phyloP scores from a whole-genome alignment of 92 coral and sea anemone genomes.

The Pocillopora grandis region DNA sequence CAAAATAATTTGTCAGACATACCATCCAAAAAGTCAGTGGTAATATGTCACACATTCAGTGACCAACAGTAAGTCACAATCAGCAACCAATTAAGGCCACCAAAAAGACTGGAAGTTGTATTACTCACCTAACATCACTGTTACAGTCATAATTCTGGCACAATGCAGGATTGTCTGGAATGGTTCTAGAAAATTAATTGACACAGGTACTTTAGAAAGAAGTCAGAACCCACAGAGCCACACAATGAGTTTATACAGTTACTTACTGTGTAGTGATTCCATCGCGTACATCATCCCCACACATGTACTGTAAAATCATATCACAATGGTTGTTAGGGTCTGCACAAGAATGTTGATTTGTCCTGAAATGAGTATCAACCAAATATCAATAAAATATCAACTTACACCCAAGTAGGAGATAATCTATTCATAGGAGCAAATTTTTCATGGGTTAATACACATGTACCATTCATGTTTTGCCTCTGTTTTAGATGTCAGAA shows the following conservation, averaged over 20 bases:
- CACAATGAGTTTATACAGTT: neutral
- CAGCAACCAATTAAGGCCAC: neutral
- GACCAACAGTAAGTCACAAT: no score
- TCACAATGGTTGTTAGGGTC: slow-evolving; percentile 92
- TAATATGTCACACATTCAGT: no score
- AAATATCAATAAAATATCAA: neutral
- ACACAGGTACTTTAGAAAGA: neutral
- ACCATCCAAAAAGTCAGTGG: no score
- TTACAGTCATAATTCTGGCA: slow-evolving; percentile 91
- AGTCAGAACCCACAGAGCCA: neutral
- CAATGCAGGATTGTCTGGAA: slow-evolving; percentile 85
- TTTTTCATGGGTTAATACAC: no score
- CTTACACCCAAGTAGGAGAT: neutral
- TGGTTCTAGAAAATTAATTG: slow-evolving; percentile 60
- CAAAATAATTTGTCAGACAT: no score
- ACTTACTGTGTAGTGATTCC: slow-evolving; percentile 91
- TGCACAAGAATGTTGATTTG: slow-evolving; percentile 97
- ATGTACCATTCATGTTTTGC: no score
- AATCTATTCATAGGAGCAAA: neutral
- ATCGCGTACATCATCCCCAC: slow-evolving; percentile 85
- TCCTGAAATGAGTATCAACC: slow-evolving; percentile 58
- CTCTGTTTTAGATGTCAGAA: no score
- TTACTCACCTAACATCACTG: slow-evolving; percentile 69
- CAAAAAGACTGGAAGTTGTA: neutral
- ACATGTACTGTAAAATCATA: slow-evolving; percentile 92